Percentiles rank a stretch among this genome's conserved stretches.
Evolutionary conservation across 2,888 invertebrate genomes (phyloP).

Genomic region (Hermaeophaga mercurialis): DNA sequence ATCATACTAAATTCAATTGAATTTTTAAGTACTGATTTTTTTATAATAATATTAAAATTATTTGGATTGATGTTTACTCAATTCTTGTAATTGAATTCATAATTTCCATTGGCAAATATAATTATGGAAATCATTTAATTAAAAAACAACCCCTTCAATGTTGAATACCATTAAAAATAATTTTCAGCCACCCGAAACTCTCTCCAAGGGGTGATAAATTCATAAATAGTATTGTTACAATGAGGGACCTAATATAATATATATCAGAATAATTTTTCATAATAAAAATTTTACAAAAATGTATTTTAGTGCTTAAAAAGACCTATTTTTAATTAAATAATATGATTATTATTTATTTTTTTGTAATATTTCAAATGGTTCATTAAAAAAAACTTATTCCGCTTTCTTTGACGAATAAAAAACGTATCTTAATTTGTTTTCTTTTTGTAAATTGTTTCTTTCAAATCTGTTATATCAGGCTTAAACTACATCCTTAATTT

Average conservation of each 20-base stretch:
- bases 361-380: no score
- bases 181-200: constrained; percentile 15
- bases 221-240: constrained; percentile 23
- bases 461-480: background rate
- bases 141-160: constrained; percentile 24
- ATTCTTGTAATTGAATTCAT: background rate
- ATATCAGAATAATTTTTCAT: no score
- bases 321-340: no score
- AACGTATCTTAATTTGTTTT: no score
- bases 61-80: background rate
- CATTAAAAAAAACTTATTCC: no score
- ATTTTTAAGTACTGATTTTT: no score
- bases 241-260: background rate
- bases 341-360: no score
- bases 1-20: no score
- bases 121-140: constrained; percentile 19
- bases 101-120: constrained; percentile 4
- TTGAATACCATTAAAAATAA: constrained; percentile 28
- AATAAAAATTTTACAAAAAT: no score
- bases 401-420: no score
- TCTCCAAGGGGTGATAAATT: constrained; percentile 21
- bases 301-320: no score
- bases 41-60: no score
- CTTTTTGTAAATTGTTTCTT: background rate
- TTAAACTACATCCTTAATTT: constrained; percentile 1